Evolutionary conservation across 1,140 invertebrate genomes (phyloP), one percentile per base, ranked within the genome.

Genomic region (Oppia nitens): DNA sequence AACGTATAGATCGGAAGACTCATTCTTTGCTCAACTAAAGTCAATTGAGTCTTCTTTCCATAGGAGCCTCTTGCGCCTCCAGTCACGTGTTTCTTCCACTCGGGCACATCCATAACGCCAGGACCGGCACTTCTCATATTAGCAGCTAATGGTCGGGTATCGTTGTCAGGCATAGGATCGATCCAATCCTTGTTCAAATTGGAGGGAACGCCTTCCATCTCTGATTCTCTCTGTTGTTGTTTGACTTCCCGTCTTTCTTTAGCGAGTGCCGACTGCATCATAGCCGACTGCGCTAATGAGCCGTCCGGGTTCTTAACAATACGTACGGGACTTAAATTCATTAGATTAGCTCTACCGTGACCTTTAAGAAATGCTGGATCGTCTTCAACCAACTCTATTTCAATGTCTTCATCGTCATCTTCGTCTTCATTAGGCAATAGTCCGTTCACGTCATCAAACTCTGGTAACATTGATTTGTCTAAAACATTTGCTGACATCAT

Each of bases 231-330:
- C 66, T 88, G 85, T 4, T 87, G 68, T 86, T 92, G 91, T 74
- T 93, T 93, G 67, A 84, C 81, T 52, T 97, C 92, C 52, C 95
- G 74, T 51, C 96, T 74, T 71, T 99, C 95, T 70, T 99, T 99
- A 0, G 95, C 87, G 9, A 99, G 70, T 1, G 95, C 95, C 51
- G 85, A 90, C 71, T 98, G 95, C 94, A 98, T 99, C 89, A 98
- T 96, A 1, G 96, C 96, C 0, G 96, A 91, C 68, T 82, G 96
- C 0, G 94, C 94, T 20, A 99, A 72, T 0, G 91, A 95, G 0
- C 96, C 96, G 75, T 97, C 92, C 11, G 95, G 96, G 77, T 99
- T 99, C 74, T 99, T 99, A 0, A 99, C 93, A 65, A 99, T 98
- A 67, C 96, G 79, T 3, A 85, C 80, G 1, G 96, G 96, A 66